Base-by-base conservation (phyloP, 2,797 vertebrate species). In the Coccyzus lansbergi region DNA sequence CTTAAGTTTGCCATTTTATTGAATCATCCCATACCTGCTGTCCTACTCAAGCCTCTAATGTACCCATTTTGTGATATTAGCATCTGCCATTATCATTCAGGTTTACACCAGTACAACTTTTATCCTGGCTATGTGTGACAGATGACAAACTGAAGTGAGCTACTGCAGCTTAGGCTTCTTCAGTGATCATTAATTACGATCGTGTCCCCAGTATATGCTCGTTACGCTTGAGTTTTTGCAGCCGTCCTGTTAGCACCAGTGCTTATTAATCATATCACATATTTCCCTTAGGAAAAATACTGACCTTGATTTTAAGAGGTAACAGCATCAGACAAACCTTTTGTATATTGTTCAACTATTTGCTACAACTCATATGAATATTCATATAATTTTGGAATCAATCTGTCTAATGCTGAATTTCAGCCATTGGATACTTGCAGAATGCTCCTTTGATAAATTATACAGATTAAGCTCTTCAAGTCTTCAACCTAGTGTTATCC, bases 221-320 rank as follows among this genome's bases (percentile, higher is more conserved):
- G 40, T 86, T 31, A 28, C 6, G 10, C 18, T 20, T 0, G 0
- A 63, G 9, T 3, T 83, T 53, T 46, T 68, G 56, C n/a, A 88
- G 46, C 15, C 4, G 2, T 21, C 20, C n/a, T 67, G 28, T 1
- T 3, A 74, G n/a, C 22, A 74, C 15, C 9, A 7, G 0, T 55
- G 44, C 22, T 68, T 64, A 28, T 68, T 21, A 55, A 70, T 9
- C 6, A 5, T 8, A 83, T 7, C 17, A 21, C 14, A 22, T 28
- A 40, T 28, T 77, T 11, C 46, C 53, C 28, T 62, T 64, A 3
- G 6, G 24, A 78, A 75, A 92, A 71, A 31, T 6, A 85, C 0
- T 56, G 34, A 49, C 25, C 31, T 26, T 67, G 31, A 44, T 48
- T 81, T 86, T 65, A 56, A 88, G 19, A 33, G 4, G 29, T 15